Conservation (phyloP, 2,797 vertebrate species). For the Echiichthys vipera region DNA sequence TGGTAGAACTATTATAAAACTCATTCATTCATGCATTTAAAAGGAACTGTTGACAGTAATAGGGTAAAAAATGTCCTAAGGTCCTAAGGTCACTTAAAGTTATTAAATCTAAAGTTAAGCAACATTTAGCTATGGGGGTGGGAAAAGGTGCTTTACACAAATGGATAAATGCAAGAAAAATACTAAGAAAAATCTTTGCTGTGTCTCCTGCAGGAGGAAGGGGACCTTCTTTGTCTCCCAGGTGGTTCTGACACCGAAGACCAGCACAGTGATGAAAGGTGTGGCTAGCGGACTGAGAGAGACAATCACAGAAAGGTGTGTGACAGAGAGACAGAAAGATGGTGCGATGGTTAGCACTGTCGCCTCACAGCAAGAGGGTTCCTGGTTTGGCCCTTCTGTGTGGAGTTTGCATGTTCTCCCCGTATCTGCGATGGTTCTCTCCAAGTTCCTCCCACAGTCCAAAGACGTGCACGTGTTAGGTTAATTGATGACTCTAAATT, state of each 20-base stretch:
- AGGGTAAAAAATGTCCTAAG: neutral
- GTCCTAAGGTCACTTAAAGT: neutral
- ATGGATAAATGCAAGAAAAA: neutral
- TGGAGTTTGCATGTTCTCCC: too few species aligned
- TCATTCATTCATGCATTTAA: neutral
- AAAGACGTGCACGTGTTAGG: too few species aligned
- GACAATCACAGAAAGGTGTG: conserved; percentile 94
- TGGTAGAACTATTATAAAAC: too few species aligned
- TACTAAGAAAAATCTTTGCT: neutral
- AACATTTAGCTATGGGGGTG: too few species aligned
- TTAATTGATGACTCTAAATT: too few species aligned
- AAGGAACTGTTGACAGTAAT: neutral
- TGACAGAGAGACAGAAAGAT: too few species aligned
- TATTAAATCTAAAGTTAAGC: neutral
- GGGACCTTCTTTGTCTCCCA: conserved; percentile 98
- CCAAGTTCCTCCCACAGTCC: too few species aligned
- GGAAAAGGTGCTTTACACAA: neutral
- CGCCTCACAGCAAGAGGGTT: too few species aligned
- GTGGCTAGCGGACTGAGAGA: conserved; percentile 97
- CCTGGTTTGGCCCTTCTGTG: too few species aligned
- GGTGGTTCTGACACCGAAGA: conserved; percentile 97
- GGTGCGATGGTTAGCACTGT: too few species aligned
- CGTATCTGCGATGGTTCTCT: too few species aligned
- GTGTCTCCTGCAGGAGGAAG: conserved; percentile 89
- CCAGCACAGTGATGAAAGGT: conserved; percentile 97